phyloP scores from a whole-genome alignment of 2,797 vertebrate genomes.

The Centropyge bicolor region DNA sequence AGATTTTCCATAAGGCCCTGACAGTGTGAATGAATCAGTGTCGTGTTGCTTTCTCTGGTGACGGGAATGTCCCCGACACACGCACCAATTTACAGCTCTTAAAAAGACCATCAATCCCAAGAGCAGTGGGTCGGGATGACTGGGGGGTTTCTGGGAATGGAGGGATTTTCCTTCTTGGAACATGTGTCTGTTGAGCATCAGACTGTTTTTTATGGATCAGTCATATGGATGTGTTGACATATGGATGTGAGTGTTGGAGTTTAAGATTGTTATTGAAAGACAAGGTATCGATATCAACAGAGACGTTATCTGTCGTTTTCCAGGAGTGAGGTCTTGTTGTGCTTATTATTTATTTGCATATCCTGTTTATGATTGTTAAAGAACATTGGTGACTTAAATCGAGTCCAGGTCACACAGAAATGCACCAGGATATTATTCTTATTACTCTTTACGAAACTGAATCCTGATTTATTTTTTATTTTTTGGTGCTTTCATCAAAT shows the following conservation, averaged over 20 bases:
- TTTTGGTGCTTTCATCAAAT: neutral
- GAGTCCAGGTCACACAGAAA: neutral
- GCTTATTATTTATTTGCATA: neutral
- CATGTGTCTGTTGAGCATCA: neutral
- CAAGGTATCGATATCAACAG: neutral
- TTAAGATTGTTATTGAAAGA: neutral
- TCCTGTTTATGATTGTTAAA: neutral
- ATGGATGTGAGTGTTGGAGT: neutral
- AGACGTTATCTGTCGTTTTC: neutral
- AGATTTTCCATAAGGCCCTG: slow-evolving; percentile 24
- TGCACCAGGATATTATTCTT: neutral
- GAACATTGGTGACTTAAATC: neutral
- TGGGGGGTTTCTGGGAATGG: slow-evolving; percentile 28
- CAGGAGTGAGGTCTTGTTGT: neutral
- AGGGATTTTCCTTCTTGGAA: slow-evolving; percentile 47
- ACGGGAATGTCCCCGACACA: slow-evolving; percentile 53
- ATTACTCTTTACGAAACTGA: accelerated
- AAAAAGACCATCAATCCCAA: slow-evolving; percentile 43
- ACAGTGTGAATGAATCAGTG: slow-evolving; percentile 57
- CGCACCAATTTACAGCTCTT: slow-evolving; percentile 45
- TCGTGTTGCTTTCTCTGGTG: slow-evolving; percentile 49
- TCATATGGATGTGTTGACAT: slow-evolving; percentile 14
- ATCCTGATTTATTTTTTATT: too few relatives aligned
- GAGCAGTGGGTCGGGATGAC: slow-evolving; percentile 14
- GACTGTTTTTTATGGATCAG: neutral